These are phyloP conservation scores for Bothrops jararaca DNA, from an alignment of 2,113 vertebrate genomes.

Conservation along the genomic window DNA sequence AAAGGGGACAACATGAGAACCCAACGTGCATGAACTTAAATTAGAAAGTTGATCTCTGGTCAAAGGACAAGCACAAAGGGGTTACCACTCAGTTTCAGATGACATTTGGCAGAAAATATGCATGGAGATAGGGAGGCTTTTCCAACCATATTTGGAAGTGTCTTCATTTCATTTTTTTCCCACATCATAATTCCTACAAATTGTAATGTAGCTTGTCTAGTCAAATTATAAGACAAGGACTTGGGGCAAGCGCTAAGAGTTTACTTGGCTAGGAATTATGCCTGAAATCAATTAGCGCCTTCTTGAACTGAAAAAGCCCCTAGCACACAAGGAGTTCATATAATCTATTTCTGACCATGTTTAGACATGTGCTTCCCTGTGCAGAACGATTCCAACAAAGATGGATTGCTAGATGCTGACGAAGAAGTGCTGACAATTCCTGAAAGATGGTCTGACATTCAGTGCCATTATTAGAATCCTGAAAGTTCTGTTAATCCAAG, in stretches of 20 bases:
- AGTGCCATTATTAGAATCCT: not conserved
- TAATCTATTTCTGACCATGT: not conserved
- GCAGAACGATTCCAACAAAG: not conserved
- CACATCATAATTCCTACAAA: not conserved
- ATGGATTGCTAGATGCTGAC: not conserved
- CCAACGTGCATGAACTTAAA: not conserved
- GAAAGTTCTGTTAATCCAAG: not conserved
- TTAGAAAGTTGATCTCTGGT: not conserved
- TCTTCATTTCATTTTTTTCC: conserved; percentile 25
- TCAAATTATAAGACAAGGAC: conserved; percentile 5
- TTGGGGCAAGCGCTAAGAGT: conserved; percentile 15
- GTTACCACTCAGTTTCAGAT: not conserved
- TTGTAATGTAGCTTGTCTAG: not conserved
- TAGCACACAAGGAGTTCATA: conserved; percentile 16
- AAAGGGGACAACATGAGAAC: not conserved
- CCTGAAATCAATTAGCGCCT: conserved; percentile 37
- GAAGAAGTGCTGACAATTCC: conserved; percentile 16
- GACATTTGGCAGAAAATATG: not conserved
- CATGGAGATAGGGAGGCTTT: not conserved
- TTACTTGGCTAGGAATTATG: conserved; percentile 31
- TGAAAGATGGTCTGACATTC: conserved; percentile 19
- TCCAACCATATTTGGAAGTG: conserved; percentile 9
- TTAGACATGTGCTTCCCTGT: not conserved
- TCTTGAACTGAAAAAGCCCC: conserved; percentile 3
- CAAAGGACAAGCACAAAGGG: not conserved